Base-by-base conservation (phyloP, 2,888 invertebrate species). In the Chrysotoxum bicinctum region DNA sequence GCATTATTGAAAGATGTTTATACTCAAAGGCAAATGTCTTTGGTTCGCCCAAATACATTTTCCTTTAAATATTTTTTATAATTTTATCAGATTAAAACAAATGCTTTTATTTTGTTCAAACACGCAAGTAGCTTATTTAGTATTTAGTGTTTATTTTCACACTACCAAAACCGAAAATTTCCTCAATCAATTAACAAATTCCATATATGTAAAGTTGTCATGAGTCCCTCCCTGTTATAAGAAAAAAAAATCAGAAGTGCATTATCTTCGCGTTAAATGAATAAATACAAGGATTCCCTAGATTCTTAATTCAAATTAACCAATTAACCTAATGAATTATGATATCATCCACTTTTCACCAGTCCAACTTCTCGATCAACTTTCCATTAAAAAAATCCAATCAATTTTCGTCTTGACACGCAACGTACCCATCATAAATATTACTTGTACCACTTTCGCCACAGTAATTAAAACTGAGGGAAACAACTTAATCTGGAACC, bases 401-500 rank as follows among this genome's bases (percentile, higher is more conserved):
- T 80, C 68, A 72, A 72, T 40, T 72, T 54, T 37, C 8, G n/a
- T 40, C 52, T 14, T 48, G 73, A 70, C 83, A 84, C 84, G 84
- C 80, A 75, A 75, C 52, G 19, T 14, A 45, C 14, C 37, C 43
- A 58, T 60, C 64, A 76, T 84, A 84, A 84, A 84, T n/a, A n/a
- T 84, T 52, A 54, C 48, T 66, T 8, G 32, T 16, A 40, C 80
- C 80, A 84, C 84, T 84, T 84, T 80, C 84, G 80, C 80, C 62
- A 32, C 54, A 14, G 75, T 76, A 84, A 84, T 84, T 84, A 80
- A 84, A 84, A 79, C n/a, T 37, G n/a, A 23, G 19, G 14, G 64
- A 69, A 75, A 84, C 84, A 76, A 80, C 84, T 84, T 72, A 80
- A 84, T 84, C 72, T 75, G 45, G 45, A 19, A 84, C 19, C 35